Percentiles rank a stretch among this genome's conserved stretches.
Evolutionary conservation across 2,113 vertebrate genomes (phyloP).

Genomic region (Scomber japonicus): DNA sequence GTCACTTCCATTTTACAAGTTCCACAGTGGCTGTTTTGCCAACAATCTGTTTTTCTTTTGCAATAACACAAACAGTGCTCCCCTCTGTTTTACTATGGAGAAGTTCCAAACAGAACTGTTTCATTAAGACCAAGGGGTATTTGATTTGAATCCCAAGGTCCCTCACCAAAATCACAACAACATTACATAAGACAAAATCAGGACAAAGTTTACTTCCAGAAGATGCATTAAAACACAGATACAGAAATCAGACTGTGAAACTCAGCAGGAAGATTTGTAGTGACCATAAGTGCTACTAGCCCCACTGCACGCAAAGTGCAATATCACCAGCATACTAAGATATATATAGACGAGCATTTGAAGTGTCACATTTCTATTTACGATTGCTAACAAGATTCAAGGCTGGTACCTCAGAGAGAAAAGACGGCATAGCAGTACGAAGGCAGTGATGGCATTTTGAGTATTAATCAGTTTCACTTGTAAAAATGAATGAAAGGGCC

Average conservation of each 20-base stretch:
- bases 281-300: conserved; percentile 19
- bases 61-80: conserved; percentile 66
- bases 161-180: conserved; percentile 66
- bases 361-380: conserved; percentile 54
- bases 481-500: conserved; percentile 34
- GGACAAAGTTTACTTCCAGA: conserved; percentile 44
- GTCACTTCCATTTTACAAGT: conserved; percentile 47
- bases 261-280: conserved; percentile 4
- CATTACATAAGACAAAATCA: conserved; percentile 70
- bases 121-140: conserved; percentile 57
- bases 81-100: conserved; percentile 66
- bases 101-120: conserved; percentile 60
- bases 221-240: conserved; percentile 32
- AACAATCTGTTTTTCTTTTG: conserved; percentile 47
- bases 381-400: conserved; percentile 25
- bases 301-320: conserved; percentile 21
- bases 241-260: conserved; percentile 21
- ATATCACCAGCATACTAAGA: conserved; percentile 29
- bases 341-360: conserved; percentile 37
- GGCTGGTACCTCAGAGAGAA: background rate
- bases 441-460: conserved; percentile 28
- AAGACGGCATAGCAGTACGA: background rate
- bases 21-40: conserved; percentile 23
- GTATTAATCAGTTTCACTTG: conserved; percentile 34
- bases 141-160: conserved; percentile 64